Evolutionary conservation across 1,140 invertebrate species (phyloP).

Genomic region (Lutraria rhynchaena): DNA sequence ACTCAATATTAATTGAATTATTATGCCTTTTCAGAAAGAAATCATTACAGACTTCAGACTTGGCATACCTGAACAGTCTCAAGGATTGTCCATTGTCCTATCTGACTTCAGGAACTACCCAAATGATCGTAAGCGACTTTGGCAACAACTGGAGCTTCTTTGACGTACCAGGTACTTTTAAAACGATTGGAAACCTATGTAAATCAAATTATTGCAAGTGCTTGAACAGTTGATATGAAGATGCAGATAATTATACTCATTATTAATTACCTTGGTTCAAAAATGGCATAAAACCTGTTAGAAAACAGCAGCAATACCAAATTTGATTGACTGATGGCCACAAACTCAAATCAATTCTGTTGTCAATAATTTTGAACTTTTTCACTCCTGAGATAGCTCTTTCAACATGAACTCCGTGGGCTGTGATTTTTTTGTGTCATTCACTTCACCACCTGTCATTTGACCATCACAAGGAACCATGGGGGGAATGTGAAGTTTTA

Average conservation of each 20-base stretch:
- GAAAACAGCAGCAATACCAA: constrained; percentile 49
- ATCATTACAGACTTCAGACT: not conserved
- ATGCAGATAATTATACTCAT: too few relatives aligned
- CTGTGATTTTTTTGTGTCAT: constrained; percentile 35
- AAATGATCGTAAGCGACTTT: not conserved
- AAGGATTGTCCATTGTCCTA: not conserved
- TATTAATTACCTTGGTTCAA: constrained; percentile 21
- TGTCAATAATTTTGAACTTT: constrained; percentile 55
- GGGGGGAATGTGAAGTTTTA: constrained; percentile 41
- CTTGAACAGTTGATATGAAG: too few relatives aligned
- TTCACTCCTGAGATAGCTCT: constrained; percentile 36
- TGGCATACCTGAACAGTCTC: not conserved
- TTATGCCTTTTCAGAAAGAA: constrained; percentile 3
- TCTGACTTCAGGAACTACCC: not conserved
- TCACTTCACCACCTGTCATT: constrained; percentile 48
- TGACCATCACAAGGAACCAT: constrained; percentile 42
- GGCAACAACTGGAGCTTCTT: constrained; percentile 1
- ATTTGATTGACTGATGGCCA: constrained; percentile 51
- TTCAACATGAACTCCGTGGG: constrained; percentile 46
- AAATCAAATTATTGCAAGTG: too few relatives aligned
- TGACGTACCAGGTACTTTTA: constrained; percentile 17
- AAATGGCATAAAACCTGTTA: constrained; percentile 45
- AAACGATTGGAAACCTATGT: too few relatives aligned
- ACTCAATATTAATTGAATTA: not conserved
- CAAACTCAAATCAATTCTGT: too few relatives aligned